Base-by-base conservation (phyloP, 2,797 vertebrate species). In the Stomatorhinus walkeri region DNA sequence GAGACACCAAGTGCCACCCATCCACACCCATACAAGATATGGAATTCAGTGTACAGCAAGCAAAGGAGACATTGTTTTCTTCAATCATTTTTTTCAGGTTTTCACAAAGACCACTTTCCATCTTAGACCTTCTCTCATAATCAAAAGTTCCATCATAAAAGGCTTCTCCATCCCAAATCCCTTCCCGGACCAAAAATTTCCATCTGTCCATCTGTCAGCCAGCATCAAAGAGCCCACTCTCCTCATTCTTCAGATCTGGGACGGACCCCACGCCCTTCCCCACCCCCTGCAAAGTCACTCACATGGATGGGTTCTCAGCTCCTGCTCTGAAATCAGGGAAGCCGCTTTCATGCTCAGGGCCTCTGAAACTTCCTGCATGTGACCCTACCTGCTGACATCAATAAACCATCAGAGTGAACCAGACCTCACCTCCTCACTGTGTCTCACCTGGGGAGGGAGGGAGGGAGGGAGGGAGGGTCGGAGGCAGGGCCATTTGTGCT, bases 291-390 rank as follows among this genome's bases (percentile, higher is more conserved):
- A 76, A 72, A 72, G 32, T 76, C n/a, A 22, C 40, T 84, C n/a
- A 19, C 22, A 24, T 10, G 48, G 83, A 51, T 24, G 36, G 16
- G 14, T 59, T 54, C 22, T 43, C 22, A 56, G 61, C 32, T 72
- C 32, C 86, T 89, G 49, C 87, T 91, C 89, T 92, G 90, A 92
- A 91, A 90, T 89, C 89, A 89, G 87, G 87, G 88, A 91, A 90
- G 56, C 89, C 84, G 83, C 81, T 92, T 92, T 91, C 88, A 91
- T 90, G 79, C 84, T 87, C 85, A 88, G 52, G 81, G 61, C 59
- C 83, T 87, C 61, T 36, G 19, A 85, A 56, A 22, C 68, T 40
- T 51, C 43, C 49, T 51, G 86, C 87, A 89, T 90, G 79, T 84
- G 64, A 89, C 87, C 83, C 68, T 51, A 59, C 79, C 88, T 85